Evolutionary conservation across 2,888 invertebrate species (phyloP).

Genomic region (Phortica okadai): DNA sequence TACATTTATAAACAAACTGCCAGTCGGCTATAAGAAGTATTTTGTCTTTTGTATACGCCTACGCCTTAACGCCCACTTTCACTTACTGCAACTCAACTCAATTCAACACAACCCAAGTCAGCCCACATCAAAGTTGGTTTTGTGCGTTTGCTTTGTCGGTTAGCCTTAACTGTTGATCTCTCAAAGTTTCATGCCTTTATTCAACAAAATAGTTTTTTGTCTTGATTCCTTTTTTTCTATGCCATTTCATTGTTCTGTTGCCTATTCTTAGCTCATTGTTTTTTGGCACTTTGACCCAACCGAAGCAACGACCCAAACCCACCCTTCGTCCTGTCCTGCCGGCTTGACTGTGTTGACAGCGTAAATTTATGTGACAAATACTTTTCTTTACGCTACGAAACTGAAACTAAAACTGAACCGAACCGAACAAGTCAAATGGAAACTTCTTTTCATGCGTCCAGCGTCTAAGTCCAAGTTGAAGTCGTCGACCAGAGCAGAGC

Average conservation of each 20-base stretch:
- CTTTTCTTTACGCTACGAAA: neutral
- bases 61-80: neutral
- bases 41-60: neutral
- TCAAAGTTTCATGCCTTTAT: slow-evolving; percentile 6
- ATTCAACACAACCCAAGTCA: neutral
- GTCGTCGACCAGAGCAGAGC: too few relatives aligned
- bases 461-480: neutral
- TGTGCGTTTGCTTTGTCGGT: slow-evolving; percentile 14
- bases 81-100: neutral
- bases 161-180: slow-evolving; percentile 26
- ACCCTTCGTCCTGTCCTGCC: neutral
- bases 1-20: neutral
- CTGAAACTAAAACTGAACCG: neutral
- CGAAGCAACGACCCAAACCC: neutral
- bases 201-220: slow-evolving; percentile 18
- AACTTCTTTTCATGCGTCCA: neutral
- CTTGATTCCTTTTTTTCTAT: slow-evolving; percentile 8
- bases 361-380: slow-evolving; percentile 31
- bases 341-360: slow-evolving; percentile 25
- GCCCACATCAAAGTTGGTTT: slow-evolving; percentile 19
- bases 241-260: slow-evolving; percentile 21
- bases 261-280: slow-evolving; percentile 27
- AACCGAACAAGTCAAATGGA: neutral
- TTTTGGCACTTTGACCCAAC: slow-evolving; percentile 14
- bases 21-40: too few relatives aligned